Base-by-base conservation (phyloP, 2,888 invertebrate species). In the Ichneumoninae sp. region DNA sequence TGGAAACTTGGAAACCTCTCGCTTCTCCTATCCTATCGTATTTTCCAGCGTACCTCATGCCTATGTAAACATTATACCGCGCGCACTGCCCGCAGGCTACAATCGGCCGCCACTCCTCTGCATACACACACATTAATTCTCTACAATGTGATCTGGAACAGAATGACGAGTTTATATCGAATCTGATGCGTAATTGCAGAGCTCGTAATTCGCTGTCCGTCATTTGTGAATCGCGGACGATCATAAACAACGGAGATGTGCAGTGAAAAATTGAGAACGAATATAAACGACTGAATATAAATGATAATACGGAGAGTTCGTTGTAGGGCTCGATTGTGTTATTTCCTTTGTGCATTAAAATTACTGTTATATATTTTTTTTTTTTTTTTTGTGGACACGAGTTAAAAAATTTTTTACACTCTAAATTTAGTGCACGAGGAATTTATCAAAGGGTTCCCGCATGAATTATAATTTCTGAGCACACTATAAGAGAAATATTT, bases 161-260 rank as follows among this genome's bases (percentile, higher is more conserved):
- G 52, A 52, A 69, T 72, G 36, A 65, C 60, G 69, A 30, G 72
- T 54, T 69, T 54, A n/a, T 70, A 54, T 69, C 65, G 54, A 68
- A 81, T 70, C 74, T 65, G 57, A 44, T 65, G 69, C n/a, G 69
- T 66, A 78, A 81, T 84, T 78, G 65, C 74, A 70, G 70, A 78
- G 60, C 40, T 47, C 40, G 50, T n/a, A 40, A 74, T 84, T 74
- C 33, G 26, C 22, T 33, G 36, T 33, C 44, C 10, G 8, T 47
- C 30, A 57, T 74, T 75, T 57, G 50, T 13, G 36, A 74, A 66
- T 70, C 74, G 47, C 47, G 26, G 30, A 74, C 57, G 54, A 62
- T 52, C 33, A 62, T 71, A 16, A 71, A 75, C 50, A 52, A 5
- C 47, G 26, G 2, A 3, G 8, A n/a, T 19, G 26, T 7, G n/a